phyloP scores from a whole-genome alignment of 2,888 invertebrate species.

The Machimus rusticus region DNA sequence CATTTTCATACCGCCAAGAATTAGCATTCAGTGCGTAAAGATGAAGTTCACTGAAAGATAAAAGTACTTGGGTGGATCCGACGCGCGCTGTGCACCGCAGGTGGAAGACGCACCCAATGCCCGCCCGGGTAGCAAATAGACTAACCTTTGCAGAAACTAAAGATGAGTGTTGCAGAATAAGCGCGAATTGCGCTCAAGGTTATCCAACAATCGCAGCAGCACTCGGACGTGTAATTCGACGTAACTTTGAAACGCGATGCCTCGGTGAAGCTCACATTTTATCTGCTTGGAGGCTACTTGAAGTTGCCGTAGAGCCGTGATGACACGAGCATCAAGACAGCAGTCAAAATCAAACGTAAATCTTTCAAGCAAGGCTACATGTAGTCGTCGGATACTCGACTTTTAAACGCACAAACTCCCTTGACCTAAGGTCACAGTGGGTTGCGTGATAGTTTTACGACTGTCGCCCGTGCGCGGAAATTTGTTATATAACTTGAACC shows the following conservation, averaged over 20 bases:
- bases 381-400: not conserved
- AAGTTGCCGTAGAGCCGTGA: not conserved
- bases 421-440: conserved; percentile 2
- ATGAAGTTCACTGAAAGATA: not conserved
- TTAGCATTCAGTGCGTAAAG: not conserved
- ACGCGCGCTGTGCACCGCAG: not conserved
- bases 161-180: not conserved
- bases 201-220: not conserved
- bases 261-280: not conserved
- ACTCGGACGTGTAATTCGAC: not conserved
- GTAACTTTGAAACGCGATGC: not conserved
- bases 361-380: not conserved
- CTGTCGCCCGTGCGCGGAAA: not conserved
- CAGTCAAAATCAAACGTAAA: not conserved
- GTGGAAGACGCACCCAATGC: not conserved
- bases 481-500: not conserved
- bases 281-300: not conserved
- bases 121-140: not conserved
- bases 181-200: not conserved
- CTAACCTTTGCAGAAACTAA: not conserved
- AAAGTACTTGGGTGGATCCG: not conserved
- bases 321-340: not conserved
- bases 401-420: not conserved
- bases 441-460: not conserved
- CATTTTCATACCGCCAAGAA: not conserved